Percentiles rank a stretch among this genome's conserved stretches.
Conservation (phyloP, 2,113 vertebrate species). For the Pollachius pollachius region DNA sequence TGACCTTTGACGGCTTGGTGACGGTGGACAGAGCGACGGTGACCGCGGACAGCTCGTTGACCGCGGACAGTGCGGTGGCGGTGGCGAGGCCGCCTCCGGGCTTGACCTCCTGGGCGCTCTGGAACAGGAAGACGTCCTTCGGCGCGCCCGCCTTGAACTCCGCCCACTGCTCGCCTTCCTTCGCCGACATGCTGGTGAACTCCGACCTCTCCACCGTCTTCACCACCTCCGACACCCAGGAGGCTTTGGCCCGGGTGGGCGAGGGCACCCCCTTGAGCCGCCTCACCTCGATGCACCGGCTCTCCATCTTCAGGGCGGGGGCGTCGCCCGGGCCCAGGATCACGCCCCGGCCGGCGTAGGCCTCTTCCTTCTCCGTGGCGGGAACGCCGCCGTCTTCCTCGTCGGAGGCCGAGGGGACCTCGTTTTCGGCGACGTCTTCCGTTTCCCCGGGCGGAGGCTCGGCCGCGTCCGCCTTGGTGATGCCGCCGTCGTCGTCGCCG, state of each 20-base stretch:
- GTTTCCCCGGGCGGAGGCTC: slow-evolving; percentile 12
- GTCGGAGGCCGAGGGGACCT: slow-evolving; percentile 5
- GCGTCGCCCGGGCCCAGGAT: slow-evolving; percentile 20
- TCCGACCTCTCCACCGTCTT: slow-evolving; percentile 17
- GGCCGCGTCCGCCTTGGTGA: slow-evolving; percentile 11
- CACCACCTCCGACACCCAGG: slow-evolving; percentile 59
- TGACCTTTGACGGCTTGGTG: too few species aligned
- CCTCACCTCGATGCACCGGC: slow-evolving; percentile 28
- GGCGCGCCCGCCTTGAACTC: background rate
- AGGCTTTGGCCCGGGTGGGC: slow-evolving; percentile 65
- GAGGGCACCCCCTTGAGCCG: slow-evolving; percentile 47
- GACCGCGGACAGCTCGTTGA: slow-evolving; percentile 37
- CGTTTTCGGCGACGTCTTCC: background rate
- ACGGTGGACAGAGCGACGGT: slow-evolving; percentile 41
- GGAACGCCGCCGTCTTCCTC: slow-evolving; percentile 3
- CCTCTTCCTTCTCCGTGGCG: slow-evolving; percentile 20
- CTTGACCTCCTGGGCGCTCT: slow-evolving; percentile 21
- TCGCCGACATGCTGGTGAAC: slow-evolving; percentile 10
- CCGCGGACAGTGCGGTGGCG: slow-evolving; percentile 19
- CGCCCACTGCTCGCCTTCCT: slow-evolving; percentile 24
- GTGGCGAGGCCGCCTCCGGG: slow-evolving; percentile 23
- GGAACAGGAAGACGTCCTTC: slow-evolving; percentile 35
- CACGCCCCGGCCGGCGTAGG: background rate
- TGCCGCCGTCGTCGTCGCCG: slow-evolving; percentile 23
- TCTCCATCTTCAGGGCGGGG: slow-evolving; percentile 38